Evolutionary conservation across 2,797 vertebrate species (phyloP).

Genomic region (Coccyzus lansbergi): DNA sequence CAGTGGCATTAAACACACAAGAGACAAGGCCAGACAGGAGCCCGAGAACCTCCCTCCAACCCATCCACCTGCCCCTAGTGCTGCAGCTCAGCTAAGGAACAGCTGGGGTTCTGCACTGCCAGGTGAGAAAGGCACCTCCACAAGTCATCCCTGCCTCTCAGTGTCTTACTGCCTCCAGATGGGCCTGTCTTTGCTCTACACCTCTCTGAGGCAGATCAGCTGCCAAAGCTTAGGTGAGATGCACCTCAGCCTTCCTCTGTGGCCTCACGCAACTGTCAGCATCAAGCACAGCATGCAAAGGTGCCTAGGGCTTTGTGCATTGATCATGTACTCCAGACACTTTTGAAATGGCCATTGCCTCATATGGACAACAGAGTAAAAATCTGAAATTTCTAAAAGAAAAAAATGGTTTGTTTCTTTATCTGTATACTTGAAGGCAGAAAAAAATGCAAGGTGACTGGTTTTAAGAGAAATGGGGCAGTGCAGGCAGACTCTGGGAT

Average conservation of each 20-base stretch:
- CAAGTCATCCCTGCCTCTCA: neutral
- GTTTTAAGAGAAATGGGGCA: neutral
- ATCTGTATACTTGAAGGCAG: neutral
- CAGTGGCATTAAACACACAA: neutral
- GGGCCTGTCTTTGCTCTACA: neutral
- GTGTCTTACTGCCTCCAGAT: neutral
- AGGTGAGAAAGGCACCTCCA: neutral
- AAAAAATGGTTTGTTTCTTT: neutral
- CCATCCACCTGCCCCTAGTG: neutral
- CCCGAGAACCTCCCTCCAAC: fast-evolving
- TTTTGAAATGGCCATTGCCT: neutral
- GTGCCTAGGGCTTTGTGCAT: neutral
- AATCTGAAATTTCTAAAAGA: neutral
- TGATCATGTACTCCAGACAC: neutral
- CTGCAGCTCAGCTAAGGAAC: neutral
- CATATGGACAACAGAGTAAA: neutral
- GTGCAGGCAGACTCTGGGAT: neutral
- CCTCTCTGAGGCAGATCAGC: neutral
- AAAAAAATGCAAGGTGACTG: neutral
- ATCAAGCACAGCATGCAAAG: neutral
- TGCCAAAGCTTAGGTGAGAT: neutral
- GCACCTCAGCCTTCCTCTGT: neutral
- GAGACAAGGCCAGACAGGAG: neutral
- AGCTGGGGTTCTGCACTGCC: neutral
- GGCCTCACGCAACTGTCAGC: neutral